Conservation (phyloP, 2,113 vertebrate genomes). For the Rattus rattus region DNA sequence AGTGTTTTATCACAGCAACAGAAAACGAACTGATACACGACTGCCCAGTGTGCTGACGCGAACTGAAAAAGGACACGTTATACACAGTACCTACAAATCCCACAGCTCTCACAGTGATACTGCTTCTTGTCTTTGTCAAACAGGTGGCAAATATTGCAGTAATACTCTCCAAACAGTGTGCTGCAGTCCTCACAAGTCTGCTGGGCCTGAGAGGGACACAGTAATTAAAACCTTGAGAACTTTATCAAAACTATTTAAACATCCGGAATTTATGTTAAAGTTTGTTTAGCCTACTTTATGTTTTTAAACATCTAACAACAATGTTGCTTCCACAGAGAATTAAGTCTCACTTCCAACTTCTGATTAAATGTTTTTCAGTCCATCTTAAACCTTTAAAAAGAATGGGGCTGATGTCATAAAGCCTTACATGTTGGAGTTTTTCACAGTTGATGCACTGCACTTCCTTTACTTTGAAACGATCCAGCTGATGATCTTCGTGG, state of each 20-base stretch:
- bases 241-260: constrained; percentile 49
- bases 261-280: constrained; percentile 45
- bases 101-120: constrained; percentile 95
- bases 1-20: background rate
- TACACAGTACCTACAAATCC: constrained; percentile 94
- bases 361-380: constrained; percentile 27
- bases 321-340: background rate
- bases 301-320: constrained; percentile 57
- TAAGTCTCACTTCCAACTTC: constrained; percentile 23
- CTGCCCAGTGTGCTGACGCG: background rate
- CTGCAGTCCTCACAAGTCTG: constrained; percentile 91
- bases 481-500: constrained; percentile 92
- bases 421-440: constrained; percentile 90
- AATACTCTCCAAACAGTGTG: constrained; percentile 95
- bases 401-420: background rate
- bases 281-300: background rate
- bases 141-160: constrained; percentile 95
- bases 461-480: constrained; percentile 93
- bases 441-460: constrained; percentile 92
- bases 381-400: background rate
- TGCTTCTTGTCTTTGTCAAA: constrained; percentile 97
- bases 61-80: constrained; percentile 34
- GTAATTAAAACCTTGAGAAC: constrained; percentile 48
- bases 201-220: constrained; percentile 87
- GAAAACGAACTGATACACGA: constrained; percentile 14